phyloP scores from a whole-genome alignment of 2,797 vertebrate genomes.

The Acrocephalus scirpaceus region DNA sequence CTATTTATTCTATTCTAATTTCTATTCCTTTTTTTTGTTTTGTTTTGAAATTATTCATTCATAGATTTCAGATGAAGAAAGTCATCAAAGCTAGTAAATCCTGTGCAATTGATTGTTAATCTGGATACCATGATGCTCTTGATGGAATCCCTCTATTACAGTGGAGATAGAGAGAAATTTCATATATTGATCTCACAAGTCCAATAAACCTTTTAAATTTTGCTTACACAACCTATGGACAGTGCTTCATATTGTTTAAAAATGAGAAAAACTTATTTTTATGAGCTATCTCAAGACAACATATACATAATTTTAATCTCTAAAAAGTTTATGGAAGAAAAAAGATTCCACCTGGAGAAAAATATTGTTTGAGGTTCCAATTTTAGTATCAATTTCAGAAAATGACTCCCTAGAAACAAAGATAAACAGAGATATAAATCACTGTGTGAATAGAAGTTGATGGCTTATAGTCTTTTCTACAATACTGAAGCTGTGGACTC shows the following conservation, averaged over 20 bases:
- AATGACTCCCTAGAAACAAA: slow-evolving; percentile 6
- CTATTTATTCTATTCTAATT: not conserved
- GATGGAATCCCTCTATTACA: not conserved
- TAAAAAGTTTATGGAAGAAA: not conserved
- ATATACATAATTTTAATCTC: not conserved
- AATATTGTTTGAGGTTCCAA: slow-evolving; percentile 5
- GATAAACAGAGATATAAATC: slow-evolving; percentile 20
- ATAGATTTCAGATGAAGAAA: not conserved
- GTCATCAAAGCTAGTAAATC: not conserved
- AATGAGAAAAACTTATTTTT: not conserved
- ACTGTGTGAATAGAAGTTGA: not conserved
- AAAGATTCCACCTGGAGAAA: not conserved
- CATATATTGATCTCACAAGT: not conserved
- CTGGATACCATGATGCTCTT: not conserved
- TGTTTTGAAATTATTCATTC: not conserved
- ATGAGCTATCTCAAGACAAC: not conserved
- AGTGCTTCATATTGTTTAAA: not conserved
- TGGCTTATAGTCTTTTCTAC: not conserved
- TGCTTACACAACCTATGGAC: not conserved
- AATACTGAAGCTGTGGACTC: not conserved
- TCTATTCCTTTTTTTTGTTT: not conserved
- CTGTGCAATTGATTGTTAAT: not conserved
- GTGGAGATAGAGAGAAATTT: not conserved
- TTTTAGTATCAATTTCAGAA: slow-evolving; percentile 9
- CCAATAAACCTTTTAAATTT: slow-evolving; percentile 12